These are phyloP conservation scores for Atopsyche davidsoni DNA, from an alignment of 1,140 invertebrate genomes.

Conservation along the genomic window DNA sequence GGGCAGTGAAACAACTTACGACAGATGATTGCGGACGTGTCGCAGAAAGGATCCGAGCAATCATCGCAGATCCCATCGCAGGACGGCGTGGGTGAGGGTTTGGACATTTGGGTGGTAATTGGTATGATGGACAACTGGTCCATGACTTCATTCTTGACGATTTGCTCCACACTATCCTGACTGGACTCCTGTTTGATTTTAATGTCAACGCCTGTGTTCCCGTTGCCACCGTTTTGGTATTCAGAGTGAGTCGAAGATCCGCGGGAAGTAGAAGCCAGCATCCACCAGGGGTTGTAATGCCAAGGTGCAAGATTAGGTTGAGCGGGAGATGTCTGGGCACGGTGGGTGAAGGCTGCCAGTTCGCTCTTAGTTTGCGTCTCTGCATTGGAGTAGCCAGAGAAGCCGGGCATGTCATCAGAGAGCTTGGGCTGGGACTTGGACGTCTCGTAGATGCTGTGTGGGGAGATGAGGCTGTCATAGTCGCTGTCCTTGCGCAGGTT, in stretches of 20 bases:
- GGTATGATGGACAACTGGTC: slow-evolving; percentile 28
- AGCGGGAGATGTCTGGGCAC: slow-evolving; percentile 28
- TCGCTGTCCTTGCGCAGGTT: slow-evolving; percentile 39
- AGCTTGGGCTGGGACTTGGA: slow-evolving; percentile 7
- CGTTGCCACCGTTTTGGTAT: slow-evolving; percentile 39
- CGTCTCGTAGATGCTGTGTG: slow-evolving; percentile 46
- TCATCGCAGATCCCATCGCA: slow-evolving; percentile 46
- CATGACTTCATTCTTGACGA: slow-evolving; percentile 27
- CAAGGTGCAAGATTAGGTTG: slow-evolving; percentile 41
- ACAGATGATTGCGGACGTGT: slow-evolving; percentile 42
- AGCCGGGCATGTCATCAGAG: slow-evolving; percentile 38
- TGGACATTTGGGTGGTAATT: slow-evolving; percentile 20
- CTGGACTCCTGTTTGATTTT: slow-evolving; percentile 46
- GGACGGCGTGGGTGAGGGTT: slow-evolving; percentile 37
- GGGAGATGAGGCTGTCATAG: slow-evolving; percentile 45
- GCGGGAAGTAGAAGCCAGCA: slow-evolving; percentile 45
- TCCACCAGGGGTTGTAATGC: slow-evolving; percentile 52
- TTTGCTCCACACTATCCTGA: slow-evolving; percentile 22
- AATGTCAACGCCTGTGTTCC: slow-evolving; percentile 30
- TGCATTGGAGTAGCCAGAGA: slow-evolving; percentile 46
- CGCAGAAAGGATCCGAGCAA: slow-evolving; percentile 48
- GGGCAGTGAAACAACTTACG: slow-evolving; percentile 48
- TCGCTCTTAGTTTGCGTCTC: slow-evolving; percentile 46
- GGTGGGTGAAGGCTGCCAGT: slow-evolving; percentile 35
- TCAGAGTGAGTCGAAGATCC: slow-evolving; percentile 34